Base-by-base conservation (phyloP, 2,888 invertebrate species). In the Nomada ferruginata region DNA sequence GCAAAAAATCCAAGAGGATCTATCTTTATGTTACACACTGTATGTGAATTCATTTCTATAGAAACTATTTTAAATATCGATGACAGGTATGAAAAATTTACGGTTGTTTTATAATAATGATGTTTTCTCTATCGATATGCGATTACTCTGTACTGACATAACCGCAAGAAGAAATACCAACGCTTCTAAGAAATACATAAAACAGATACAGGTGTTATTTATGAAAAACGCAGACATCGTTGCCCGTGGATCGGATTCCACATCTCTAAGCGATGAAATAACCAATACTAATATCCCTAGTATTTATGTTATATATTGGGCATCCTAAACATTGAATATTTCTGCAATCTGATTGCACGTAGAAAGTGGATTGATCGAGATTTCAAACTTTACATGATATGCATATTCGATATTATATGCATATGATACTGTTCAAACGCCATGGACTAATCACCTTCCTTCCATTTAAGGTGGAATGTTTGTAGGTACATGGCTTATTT, bases 171-270 rank as follows among this genome's bases (percentile, higher is more conserved):
- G 13, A 47, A 74, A 55, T 78, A 66, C 53, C 26, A 9, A 52
- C 44, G 10, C 1, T 42, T 44, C 20, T 4, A 13, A 42, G 15
- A 64, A 55, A 52, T 63, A 64, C 15, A 20, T 29, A 26, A 52
- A 47, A 68, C 42, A 20, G 13, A 36, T 15, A 1, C 59, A 53
- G 9, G 23, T 44, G 29, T 53, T 36, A 61, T 66, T 66, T 61
- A 42, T 68, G 68, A 63, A 76, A 76, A 76, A 55, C 10, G 13
- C 53, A 55, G 55, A 63, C 47, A 68, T 75, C 55, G 26, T 5
- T 36, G 36, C 36, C 44, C 15, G n/a, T 7, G n/a, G 13, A 66
- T 75, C 61, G 20, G 36, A 23, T 75, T 66, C 53, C 60, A 66
- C 65, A 10, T 7, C 13, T 20, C 26, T 42, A 20, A 55, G n/a